These are phyloP conservation scores for Phyllopteryx taeniolatus DNA, from an alignment of 2,113 vertebrate genomes.

Conservation along the genomic window DNA sequence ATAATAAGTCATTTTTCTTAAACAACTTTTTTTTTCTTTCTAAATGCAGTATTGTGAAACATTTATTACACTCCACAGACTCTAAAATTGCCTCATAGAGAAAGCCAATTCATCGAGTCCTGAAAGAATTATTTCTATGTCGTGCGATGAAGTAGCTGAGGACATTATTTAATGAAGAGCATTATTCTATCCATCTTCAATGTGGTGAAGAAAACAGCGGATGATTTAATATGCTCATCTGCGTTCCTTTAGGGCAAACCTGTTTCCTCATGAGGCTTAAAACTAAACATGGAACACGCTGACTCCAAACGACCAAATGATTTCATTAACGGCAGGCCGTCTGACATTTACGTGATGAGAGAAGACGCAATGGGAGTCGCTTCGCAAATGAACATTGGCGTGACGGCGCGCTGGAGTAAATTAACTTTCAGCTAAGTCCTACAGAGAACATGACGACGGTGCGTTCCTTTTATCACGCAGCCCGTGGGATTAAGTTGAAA, in stretches of 20 bases:
- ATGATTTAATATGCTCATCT: not conserved
- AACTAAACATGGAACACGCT: not conserved
- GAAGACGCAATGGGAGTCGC: not conserved
- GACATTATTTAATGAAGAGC: not conserved
- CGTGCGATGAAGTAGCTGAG: not conserved
- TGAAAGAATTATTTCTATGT: not conserved
- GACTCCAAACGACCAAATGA: conserved; percentile 2
- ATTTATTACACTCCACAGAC: not conserved
- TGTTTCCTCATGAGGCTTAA: not conserved
- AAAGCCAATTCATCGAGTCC: not conserved
- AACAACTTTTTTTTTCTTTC: not conserved
- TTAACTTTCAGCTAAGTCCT: conserved; percentile 1
- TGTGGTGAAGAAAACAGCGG: not conserved
- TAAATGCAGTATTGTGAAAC: not conserved
- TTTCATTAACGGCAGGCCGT: not conserved
- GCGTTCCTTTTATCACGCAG: not conserved
- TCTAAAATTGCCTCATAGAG: not conserved
- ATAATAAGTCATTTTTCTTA: not conserved
- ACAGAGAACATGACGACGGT: not conserved
- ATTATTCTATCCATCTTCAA: not conserved
- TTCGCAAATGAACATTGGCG: not conserved
- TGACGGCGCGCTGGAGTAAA: not conserved
- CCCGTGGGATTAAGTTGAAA: conserved; percentile 4
- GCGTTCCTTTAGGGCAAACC: not conserved
- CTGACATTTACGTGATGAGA: not conserved